A percentile compares a stretch with the other conserved stretches of the same genome.
phyloP scores from a whole-genome alignment of 2,888 invertebrate genomes.

The Linnaemya tessellans region DNA sequence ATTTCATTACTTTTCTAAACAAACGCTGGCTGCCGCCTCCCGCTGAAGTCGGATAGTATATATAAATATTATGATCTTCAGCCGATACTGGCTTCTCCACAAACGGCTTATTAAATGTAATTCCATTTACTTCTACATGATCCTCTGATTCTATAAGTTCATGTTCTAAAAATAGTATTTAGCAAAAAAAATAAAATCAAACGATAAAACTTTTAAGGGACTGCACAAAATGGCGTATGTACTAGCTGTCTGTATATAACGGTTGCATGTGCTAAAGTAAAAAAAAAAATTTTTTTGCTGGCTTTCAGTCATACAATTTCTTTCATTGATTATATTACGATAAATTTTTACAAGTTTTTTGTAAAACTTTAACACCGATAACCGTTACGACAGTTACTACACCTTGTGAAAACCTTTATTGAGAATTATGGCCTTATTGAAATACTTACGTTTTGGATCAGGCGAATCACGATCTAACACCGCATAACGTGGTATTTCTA shows the following conservation, averaged over 20 bases:
- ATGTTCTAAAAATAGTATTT: slow-evolving; percentile 87
- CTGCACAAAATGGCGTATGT: not conserved
- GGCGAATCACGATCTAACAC: slow-evolving; percentile 97
- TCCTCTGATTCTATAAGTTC: slow-evolving; percentile 97
- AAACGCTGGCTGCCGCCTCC: slow-evolving; percentile 98
- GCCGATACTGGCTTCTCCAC: slow-evolving; percentile 99
- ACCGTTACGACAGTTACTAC: not conserved
- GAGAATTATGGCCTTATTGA: not conserved
- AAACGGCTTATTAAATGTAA: slow-evolving; percentile 98
- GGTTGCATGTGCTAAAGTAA: not conserved
- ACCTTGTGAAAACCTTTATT: not conserved
- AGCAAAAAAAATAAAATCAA: not conserved
- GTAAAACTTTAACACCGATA: not conserved
- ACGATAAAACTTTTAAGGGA: not conserved
- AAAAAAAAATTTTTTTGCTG: not conserved
- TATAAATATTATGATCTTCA: slow-evolving; percentile 99
- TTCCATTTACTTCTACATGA: slow-evolving; percentile 98
- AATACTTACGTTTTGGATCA: slow-evolving; percentile 92
- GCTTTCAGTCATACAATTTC: not conserved
- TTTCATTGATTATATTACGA: not conserved
- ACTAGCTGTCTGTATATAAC: not conserved
- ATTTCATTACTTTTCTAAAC: slow-evolving; percentile 93
- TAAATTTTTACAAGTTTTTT: not conserved
- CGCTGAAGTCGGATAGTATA: slow-evolving; percentile 99
- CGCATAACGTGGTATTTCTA: slow-evolving; percentile 98